A percentile compares a stretch with the other conserved stretches of the same genome.
These are phyloP conservation scores for Oscarella lobularis DNA, from an alignment of 37 sponge, comb jelly and placozoan genomes.

Conservation along the genomic window DNA sequence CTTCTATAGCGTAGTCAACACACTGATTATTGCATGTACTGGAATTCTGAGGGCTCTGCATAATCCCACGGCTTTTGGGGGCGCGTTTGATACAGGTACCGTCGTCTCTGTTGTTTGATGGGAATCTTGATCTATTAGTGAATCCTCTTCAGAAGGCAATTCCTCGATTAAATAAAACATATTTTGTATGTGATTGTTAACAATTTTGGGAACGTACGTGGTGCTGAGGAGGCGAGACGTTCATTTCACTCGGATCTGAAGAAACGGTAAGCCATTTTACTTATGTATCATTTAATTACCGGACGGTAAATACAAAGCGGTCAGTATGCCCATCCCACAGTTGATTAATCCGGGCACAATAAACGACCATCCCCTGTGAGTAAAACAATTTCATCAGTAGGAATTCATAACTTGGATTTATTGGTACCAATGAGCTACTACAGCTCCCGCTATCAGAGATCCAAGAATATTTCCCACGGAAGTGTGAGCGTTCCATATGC, in stretches of 20 bases:
- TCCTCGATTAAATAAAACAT: too few relatives aligned
- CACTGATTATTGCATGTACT: too few relatives aligned
- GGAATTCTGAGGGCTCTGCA: constrained; percentile 52
- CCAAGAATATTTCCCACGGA: constrained; percentile 94
- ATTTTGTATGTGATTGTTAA: too few relatives aligned
- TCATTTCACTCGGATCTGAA: too few relatives aligned
- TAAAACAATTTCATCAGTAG: neutral
- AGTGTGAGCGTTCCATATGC: constrained; percentile 88
- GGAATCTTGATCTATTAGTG: too few relatives aligned
- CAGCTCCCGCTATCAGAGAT: constrained; percentile 66
- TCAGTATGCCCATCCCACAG: constrained; percentile 14
- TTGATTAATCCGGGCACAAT: constrained; percentile 43
- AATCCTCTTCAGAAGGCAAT: too few relatives aligned
- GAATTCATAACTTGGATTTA: neutral
- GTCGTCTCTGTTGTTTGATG: too few relatives aligned
- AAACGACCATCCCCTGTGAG: constrained; percentile 37
- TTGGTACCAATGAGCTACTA: constrained; percentile 26
- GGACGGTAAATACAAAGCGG: constrained; percentile 25
- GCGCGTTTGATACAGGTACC: too few relatives aligned
- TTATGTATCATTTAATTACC: too few relatives aligned
- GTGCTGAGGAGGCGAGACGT: too few relatives aligned
- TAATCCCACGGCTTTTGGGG: constrained; percentile 51
- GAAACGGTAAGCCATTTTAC: too few relatives aligned
- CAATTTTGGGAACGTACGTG: too few relatives aligned
- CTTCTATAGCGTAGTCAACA: neutral